Evolutionary conservation across 2,797 vertebrate species (phyloP).

Genomic region (Lindbergichthys nudifrons): DNA sequence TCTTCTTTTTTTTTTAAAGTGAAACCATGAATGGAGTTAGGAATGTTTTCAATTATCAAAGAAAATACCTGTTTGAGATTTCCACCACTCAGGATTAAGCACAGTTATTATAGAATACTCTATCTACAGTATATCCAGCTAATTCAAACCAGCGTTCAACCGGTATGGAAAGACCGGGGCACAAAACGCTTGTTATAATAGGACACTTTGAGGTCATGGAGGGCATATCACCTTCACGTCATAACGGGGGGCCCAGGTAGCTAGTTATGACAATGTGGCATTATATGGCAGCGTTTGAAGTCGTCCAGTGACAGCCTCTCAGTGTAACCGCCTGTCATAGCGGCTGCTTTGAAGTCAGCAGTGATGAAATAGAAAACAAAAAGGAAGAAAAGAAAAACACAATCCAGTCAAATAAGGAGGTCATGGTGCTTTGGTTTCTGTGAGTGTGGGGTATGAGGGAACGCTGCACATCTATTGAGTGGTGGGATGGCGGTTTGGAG

Average conservation of each 20-base stretch:
- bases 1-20: no score
- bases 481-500: conserved; percentile 57
- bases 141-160: conserved; percentile 22
- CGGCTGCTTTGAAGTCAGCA: conserved; percentile 73
- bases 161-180: conserved; percentile 14
- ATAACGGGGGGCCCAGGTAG: conserved; percentile 66
- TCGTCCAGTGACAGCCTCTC: conserved; percentile 63
- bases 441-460: conserved; percentile 5
- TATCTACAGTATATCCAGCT: neutral
- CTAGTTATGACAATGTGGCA: conserved; percentile 68
- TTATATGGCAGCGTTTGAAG: conserved; percentile 74
- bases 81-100: no score
- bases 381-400: conserved; percentile 20
- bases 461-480: conserved; percentile 23
- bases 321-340: conserved; percentile 65
- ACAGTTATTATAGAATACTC: neutral
- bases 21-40: no score
- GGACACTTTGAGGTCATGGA: conserved; percentile 47
- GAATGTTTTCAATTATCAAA: no score
- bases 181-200: conserved; percentile 28
- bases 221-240: conserved; percentile 73
- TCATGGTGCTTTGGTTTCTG: conserved; percentile 24
- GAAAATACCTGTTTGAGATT: no score
- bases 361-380: conserved; percentile 62
- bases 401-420: conserved; percentile 54